Conservation (phyloP, 2,113 vertebrate genomes). For the Piliocolobus tephrosceles region DNA sequence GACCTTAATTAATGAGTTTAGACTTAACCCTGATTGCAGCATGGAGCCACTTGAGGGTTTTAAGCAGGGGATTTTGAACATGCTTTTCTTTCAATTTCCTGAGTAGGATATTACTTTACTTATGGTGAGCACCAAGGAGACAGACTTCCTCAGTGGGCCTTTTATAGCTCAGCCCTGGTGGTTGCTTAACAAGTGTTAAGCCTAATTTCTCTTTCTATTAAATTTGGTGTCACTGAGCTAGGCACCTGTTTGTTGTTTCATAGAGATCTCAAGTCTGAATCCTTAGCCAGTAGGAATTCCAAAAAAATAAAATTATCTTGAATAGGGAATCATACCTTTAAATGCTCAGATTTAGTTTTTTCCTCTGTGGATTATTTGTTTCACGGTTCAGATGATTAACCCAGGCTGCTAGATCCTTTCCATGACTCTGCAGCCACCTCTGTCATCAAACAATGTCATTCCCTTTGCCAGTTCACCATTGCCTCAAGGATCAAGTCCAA, state of each 20-base stretch:
- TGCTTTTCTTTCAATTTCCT: constrained; percentile 36
- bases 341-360: neutral
- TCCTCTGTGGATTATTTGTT: neutral
- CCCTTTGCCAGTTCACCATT: neutral
- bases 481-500: constrained; percentile 13
- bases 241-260: neutral
- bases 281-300: neutral
- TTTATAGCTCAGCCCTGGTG: neutral
- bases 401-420: neutral
- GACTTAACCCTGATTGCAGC: constrained; percentile 29
- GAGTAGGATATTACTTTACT: constrained; percentile 39
- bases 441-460: neutral
- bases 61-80: constrained; percentile 37
- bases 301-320: neutral
- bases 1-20: constrained; percentile 20
- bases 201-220: neutral
- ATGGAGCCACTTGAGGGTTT: constrained; percentile 22
- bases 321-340: neutral
- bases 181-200: neutral
- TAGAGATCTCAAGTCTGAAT: neutral
- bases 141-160: neutral
- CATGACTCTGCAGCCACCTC: neutral
- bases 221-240: neutral
- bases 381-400: neutral
- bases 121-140: neutral